Conservation (phyloP, 2,113 vertebrate species). For the Larimichthys polyactis region DNA sequence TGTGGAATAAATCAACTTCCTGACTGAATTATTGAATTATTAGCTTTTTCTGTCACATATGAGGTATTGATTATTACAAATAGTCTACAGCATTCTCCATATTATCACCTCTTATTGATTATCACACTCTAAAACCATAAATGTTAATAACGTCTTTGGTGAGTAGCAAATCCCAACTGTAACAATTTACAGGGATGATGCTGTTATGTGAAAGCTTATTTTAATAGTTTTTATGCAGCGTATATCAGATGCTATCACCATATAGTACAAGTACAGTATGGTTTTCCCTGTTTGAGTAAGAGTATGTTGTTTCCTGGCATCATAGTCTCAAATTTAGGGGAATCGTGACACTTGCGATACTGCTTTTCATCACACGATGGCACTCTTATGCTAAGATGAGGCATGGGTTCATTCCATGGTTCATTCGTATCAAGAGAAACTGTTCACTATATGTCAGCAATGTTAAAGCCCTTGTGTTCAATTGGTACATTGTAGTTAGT, state of each 20-base stretch:
- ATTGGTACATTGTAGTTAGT: too few relatives aligned
- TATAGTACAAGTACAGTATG: too few relatives aligned
- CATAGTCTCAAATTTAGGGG: background rate
- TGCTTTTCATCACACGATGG: slow-evolving; percentile 50
- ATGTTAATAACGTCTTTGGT: background rate
- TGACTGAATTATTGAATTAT: slow-evolving; percentile 22
- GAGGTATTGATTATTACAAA: background rate
- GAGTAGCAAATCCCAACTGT: too few relatives aligned
- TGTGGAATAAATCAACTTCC: slow-evolving; percentile 72
- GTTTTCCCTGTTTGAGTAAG: too few relatives aligned
- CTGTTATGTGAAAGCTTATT: background rate
- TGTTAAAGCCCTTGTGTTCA: too few relatives aligned
- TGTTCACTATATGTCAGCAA: background rate
- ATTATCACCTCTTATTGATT: background rate
- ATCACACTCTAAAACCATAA: background rate
- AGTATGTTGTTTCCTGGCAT: too few relatives aligned
- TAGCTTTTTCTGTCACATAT: background rate
- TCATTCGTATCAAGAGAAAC: background rate
- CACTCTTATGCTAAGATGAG: background rate
- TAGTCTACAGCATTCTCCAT: background rate
- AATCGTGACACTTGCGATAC: background rate
- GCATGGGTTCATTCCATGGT: background rate
- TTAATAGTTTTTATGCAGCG: background rate
- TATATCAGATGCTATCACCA: background rate
- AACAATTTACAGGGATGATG: background rate